phyloP scores from a whole-genome alignment of 2,797 vertebrate species.

The Enteromius viviparus region DNA sequence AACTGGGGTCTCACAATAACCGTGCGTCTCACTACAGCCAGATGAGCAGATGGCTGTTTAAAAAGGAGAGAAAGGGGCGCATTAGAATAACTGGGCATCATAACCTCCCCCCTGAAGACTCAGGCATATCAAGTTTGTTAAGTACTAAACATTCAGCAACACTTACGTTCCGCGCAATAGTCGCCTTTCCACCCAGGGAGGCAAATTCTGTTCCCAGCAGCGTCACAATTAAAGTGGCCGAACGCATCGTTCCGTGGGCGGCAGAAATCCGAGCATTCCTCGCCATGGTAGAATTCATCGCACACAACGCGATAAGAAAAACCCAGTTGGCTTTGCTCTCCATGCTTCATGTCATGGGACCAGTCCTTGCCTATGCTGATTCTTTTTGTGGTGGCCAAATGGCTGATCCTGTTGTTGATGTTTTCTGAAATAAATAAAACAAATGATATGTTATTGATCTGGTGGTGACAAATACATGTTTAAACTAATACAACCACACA shows the following conservation, averaged over 20 bases:
- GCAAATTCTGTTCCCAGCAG: constrained; percentile 72
- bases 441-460: not conserved
- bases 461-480: not conserved
- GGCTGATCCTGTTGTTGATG: constrained; percentile 80
- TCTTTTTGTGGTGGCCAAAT: constrained; percentile 72
- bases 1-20: constrained; percentile 80
- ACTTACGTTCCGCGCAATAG: constrained; percentile 81
- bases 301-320: constrained; percentile 87
- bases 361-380: constrained; percentile 75
- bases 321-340: constrained; percentile 76
- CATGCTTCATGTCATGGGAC: constrained; percentile 75
- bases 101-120: constrained; percentile 60
- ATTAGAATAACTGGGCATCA: constrained; percentile 64
- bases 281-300: constrained; percentile 81
- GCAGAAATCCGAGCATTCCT: constrained; percentile 83
- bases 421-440: constrained; percentile 72
- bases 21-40: constrained; percentile 81
- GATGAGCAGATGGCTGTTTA: constrained; percentile 81
- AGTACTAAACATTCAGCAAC: no score
- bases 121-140: no score
- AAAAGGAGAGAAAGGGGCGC: constrained; percentile 58
- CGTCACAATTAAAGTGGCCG: constrained; percentile 81
- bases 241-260: constrained; percentile 81
- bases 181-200: constrained; percentile 80
- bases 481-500: no score